Evolutionary conservation across 2,797 vertebrate genomes (phyloP).

Genomic region (Schizopygopsis pylzovi): DNA sequence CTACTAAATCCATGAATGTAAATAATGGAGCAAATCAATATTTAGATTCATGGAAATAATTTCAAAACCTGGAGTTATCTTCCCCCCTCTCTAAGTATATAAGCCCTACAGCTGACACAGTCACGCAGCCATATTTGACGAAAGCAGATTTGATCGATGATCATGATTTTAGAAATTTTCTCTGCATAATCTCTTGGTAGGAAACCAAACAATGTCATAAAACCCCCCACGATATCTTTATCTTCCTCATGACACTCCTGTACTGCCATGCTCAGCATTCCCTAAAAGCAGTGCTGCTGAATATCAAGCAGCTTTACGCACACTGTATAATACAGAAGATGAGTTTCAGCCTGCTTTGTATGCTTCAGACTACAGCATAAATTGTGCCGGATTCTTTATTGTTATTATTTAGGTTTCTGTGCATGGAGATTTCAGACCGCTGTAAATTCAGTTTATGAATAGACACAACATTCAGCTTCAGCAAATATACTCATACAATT

Average conservation of each 20-base stretch:
- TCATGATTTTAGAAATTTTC: conserved; percentile 44
- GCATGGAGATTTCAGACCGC: neutral
- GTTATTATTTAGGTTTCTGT: neutral
- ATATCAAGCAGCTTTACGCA: conserved; percentile 33
- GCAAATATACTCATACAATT: neutral
- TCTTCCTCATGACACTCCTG: conserved; percentile 14
- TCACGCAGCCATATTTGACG: conserved; percentile 16
- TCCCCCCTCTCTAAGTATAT: conserved; percentile 1
- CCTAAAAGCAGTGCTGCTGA: conserved; percentile 12
- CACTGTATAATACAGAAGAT: neutral
- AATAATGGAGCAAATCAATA: conserved; percentile 38
- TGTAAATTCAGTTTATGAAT: neutral
- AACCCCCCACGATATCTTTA: conserved; percentile 15
- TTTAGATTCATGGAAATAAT: conserved; percentile 45
- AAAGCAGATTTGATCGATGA: conserved; percentile 51
- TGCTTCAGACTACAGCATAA: neutral
- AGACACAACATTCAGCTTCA: no score
- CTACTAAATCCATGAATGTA: no score
- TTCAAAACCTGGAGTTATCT: conserved; percentile 33
- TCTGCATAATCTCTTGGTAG: conserved; percentile 47
- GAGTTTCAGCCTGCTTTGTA: conserved; percentile 4
- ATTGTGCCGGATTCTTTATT: neutral
- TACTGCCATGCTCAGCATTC: conserved; percentile 20
- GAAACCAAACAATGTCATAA: conserved; percentile 31
- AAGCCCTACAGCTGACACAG: conserved; percentile 32